Evolutionary conservation across 2,888 invertebrate species (phyloP).

Genomic region (Xestobium rufovillosum): DNA sequence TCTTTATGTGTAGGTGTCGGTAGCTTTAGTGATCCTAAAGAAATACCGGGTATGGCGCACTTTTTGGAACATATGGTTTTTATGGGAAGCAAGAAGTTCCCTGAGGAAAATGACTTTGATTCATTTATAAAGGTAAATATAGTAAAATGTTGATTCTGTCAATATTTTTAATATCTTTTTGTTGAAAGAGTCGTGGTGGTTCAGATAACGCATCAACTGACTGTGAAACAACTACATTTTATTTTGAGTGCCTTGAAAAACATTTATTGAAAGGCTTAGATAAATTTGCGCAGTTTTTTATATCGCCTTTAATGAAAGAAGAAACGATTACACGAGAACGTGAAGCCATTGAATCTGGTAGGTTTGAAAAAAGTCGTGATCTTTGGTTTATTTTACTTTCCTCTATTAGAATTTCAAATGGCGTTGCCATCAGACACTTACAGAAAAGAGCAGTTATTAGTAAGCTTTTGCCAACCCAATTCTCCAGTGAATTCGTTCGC

Average conservation of each 20-base stretch:
- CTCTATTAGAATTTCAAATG: conserved; percentile 69
- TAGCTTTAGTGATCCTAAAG: conserved; percentile 68
- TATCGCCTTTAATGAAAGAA: conserved; percentile 74
- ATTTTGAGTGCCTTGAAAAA: conserved; percentile 81
- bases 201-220: conserved; percentile 83
- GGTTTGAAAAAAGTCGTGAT: conserved; percentile 10
- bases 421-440: conserved; percentile 65
- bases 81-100: conserved; percentile 88
- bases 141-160: conserved; percentile 7
- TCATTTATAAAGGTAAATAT: conserved; percentile 58
- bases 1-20: conserved; percentile 70
- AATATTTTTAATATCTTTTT: conserved; percentile 30
- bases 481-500: conserved; percentile 75
- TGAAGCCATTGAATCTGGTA: conserved; percentile 81
- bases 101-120: conserved; percentile 79
- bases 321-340: conserved; percentile 81
- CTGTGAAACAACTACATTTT: conserved; percentile 78
- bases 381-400: background rate
- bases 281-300: conserved; percentile 83
- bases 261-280: conserved; percentile 70
- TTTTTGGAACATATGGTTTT: conserved; percentile 91
- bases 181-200: conserved; percentile 80
- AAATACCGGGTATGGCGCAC: conserved; percentile 74
- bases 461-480: conserved; percentile 55
- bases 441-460: conserved; percentile 69